Base-by-base conservation (phyloP, 2,888 invertebrate species). In the Helleia helle region DNA sequence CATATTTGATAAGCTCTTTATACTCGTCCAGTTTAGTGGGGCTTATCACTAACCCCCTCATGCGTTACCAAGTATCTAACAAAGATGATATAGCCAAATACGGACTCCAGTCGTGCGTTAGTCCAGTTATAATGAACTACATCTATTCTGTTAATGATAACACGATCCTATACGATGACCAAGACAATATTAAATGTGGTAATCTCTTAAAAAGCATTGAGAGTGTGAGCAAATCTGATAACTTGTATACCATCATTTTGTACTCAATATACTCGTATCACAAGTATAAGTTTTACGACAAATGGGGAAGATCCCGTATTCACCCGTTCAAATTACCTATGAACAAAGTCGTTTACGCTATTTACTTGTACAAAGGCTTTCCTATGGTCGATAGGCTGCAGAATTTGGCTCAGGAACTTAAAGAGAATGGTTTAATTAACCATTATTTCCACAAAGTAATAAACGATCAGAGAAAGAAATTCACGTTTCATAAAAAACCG, bases 301-400 rank as follows among this genome's bases (percentile, higher is more conserved):
- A 54, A 25, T 56, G 43, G 24, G 69, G 71, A 0, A 39, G 50
- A 8, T 14, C 42, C 0, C 27, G 9, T n/a, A 29, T 61, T 1
- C 55, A 56, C 26, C 12, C 46, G 1, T 53, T 60, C n/a, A 42
- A 50, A 1, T 47, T 50, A 4, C 67, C 70, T 0, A 48, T 60
- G 4, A 53, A 54, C 3, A 68, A 67, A 38, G 40, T 66, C 1
- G 55, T 71, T 2, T 72, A 67, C 34, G 59, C 61, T 1, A 62
- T 68, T 9, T 76, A 61, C 26, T 49, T 69, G 3, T 63, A 68
- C 36, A 75, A 74, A 47, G 77, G 75, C 0, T 76, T 76, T 41
- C 75, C 74, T 1, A 42, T 65, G 24, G 4, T 43, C 0, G 40
- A 58, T 0, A 50, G 47, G 6, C 37, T 74, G 3, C 49, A 62